phyloP scores from a whole-genome alignment of 2,797 vertebrate species.

The Onychomys arenicola region DNA sequence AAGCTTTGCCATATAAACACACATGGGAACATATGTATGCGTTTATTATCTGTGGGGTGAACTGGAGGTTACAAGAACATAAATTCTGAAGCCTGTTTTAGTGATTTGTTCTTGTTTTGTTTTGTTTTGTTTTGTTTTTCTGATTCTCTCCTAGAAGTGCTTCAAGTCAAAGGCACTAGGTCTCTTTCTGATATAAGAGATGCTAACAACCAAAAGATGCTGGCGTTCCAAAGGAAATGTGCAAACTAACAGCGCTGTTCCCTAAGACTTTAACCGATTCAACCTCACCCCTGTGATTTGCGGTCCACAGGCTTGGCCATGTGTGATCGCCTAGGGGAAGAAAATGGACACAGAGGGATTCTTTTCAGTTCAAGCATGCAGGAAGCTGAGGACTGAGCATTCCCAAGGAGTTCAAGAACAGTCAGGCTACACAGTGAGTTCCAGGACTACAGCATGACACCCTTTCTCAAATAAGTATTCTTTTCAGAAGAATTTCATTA shows the following conservation, averaged over 20 bases:
- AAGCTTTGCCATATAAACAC: not conserved
- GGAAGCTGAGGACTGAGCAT: not conserved
- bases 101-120: not conserved
- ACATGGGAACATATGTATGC: no score
- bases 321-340: no score
- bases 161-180: not conserved
- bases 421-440: no score
- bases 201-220: not conserved
- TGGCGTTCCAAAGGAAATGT: not conserved
- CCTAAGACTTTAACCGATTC: not conserved
- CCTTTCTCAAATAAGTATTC: not conserved
- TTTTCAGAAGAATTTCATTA: not conserved
- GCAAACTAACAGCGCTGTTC: not conserved
- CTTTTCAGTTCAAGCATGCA: not conserved
- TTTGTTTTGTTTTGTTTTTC: not conserved
- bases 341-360: not conserved
- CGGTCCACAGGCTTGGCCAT: not conserved
- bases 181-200: not conserved
- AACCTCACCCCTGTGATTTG: not conserved
- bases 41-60: not conserved
- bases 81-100: not conserved
- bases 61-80: not conserved
- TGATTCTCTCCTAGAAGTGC: not conserved
- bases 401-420: not conserved
- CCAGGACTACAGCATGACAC: not conserved